phyloP scores from a whole-genome alignment of 2,113 vertebrate species.

The Syngnathus typhle region DNA sequence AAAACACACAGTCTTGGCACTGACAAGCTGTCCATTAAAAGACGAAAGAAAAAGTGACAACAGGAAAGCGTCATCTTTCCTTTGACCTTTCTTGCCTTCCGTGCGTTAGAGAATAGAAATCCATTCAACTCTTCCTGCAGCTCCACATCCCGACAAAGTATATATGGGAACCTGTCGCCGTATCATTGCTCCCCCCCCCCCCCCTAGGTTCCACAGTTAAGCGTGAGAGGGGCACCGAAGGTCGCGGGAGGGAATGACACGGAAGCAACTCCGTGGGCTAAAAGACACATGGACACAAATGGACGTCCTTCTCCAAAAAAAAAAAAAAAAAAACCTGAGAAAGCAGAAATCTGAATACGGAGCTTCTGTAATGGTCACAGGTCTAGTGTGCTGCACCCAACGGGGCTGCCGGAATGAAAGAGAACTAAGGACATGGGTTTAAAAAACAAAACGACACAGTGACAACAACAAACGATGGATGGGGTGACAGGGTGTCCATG shows the following conservation, averaged over 20 bases:
- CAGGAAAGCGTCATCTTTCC: conserved; percentile 38
- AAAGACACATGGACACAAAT: conserved; percentile 34
- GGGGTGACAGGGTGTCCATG: conserved; percentile 44
- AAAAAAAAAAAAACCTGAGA: conserved; percentile 63
- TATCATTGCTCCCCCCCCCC: too few relatives aligned
- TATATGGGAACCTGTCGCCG: conserved; percentile 31
- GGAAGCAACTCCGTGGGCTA: conserved; percentile 14
- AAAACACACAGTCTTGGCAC: conserved; percentile 65
- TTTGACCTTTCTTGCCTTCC: conserved; percentile 51
- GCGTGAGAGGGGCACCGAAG: neutral
- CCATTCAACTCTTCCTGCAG: conserved; percentile 1
- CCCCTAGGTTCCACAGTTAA: conserved; percentile 22
- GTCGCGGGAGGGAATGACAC: conserved; percentile 5
- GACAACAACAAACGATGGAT: neutral
- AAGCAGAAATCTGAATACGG: conserved; percentile 50
- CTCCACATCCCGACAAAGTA: conserved; percentile 29
- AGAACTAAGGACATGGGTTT: conserved; percentile 37
- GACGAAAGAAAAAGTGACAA: conserved; percentile 9
- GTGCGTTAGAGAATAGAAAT: conserved; percentile 41
- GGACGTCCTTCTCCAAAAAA: conserved; percentile 38
- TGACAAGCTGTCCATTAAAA: conserved; percentile 50
- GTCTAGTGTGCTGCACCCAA: conserved; percentile 12
- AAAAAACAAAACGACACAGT: neutral
- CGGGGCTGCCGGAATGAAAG: conserved; percentile 46
- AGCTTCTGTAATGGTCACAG: conserved; percentile 30